These are phyloP conservation scores for Tokudaia muenninki DNA, from an alignment of 2,797 vertebrate genomes.

Conservation along the genomic window DNA sequence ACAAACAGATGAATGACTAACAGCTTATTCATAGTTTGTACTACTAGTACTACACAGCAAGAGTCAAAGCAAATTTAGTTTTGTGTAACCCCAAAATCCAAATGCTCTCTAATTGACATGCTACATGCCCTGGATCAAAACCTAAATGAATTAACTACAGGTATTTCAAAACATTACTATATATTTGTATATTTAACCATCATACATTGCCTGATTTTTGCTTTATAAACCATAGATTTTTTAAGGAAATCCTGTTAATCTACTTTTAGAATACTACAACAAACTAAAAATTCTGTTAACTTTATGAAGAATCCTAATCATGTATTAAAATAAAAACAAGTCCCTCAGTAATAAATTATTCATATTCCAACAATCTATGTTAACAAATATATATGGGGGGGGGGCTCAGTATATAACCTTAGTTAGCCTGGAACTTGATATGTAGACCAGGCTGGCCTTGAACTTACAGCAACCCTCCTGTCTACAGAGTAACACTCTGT, in stretches of 20 bases:
- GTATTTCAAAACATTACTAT: conserved; percentile 52
- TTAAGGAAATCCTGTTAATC: conserved; percentile 52
- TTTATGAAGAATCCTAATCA: conserved; percentile 32
- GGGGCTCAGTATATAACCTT: not conserved
- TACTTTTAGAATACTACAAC: conserved; percentile 24
- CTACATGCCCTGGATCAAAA: conserved; percentile 2
- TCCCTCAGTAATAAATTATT: conserved; percentile 33
- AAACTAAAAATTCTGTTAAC: conserved; percentile 56
- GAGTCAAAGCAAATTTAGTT: conserved; percentile 58
- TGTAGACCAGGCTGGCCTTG: not conserved
- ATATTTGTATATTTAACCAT: conserved; percentile 41
- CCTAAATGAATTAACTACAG: conserved; percentile 52
- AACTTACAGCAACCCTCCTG: conserved; percentile 1
- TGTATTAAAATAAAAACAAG: conserved; percentile 60
- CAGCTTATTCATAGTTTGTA: conserved; percentile 29
- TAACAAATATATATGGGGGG: not conserved
- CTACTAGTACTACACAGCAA: not conserved
- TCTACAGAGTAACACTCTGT: not conserved
- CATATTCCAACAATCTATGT: conserved; percentile 22
- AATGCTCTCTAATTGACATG: not conserved
- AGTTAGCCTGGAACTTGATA: not conserved
- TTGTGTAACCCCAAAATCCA: conserved; percentile 19
- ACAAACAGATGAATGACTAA: conserved; percentile 29
- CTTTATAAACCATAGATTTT: conserved; percentile 48
- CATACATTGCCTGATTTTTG: conserved; percentile 6